Percentiles rank a stretch among this genome's conserved stretches.
phyloP scores from a whole-genome alignment of 2,888 invertebrate genomes.

The Dasypolia templi region DNA sequence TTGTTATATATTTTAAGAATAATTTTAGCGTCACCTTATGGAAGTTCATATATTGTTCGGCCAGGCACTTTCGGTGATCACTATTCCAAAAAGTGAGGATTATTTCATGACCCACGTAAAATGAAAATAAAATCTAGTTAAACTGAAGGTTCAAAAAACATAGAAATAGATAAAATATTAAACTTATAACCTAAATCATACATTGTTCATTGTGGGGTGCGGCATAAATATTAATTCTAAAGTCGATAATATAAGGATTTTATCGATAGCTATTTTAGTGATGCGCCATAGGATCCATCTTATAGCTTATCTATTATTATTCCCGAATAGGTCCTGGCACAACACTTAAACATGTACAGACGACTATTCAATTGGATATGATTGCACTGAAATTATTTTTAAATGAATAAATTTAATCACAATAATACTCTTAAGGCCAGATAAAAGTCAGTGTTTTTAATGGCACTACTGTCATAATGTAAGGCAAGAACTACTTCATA shows the following conservation, averaged over 20 bases:
- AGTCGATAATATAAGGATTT: slow-evolving; percentile 23
- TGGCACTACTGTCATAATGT: background rate
- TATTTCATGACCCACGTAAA: background rate
- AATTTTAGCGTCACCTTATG: background rate
- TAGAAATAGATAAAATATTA: slow-evolving; percentile 32
- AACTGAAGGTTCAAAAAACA: background rate
- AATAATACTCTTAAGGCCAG: background rate
- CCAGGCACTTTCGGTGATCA: background rate
- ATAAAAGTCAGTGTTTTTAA: slow-evolving; percentile 3
- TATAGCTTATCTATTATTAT: background rate
- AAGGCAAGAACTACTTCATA: slow-evolving; percentile 28
- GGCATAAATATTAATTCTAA: slow-evolving; percentile 16
- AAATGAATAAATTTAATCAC: too few species aligned
- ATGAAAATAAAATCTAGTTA: slow-evolving; percentile 2
- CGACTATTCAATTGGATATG: slow-evolving; percentile 6
- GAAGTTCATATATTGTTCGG: background rate
- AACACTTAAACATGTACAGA: background rate
- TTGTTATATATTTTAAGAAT: background rate
- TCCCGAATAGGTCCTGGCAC: background rate
- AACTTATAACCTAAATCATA: slow-evolving; percentile 34
- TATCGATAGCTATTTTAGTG: slow-evolving; percentile 26
- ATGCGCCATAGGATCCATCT: background rate
- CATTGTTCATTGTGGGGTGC: slow-evolving; percentile 44
- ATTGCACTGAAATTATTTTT: slow-evolving; percentile 1
- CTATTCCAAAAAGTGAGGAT: background rate